A percentile compares a stretch with the other conserved stretches of the same genome.
Evolutionary conservation across 2,797 vertebrate genomes (phyloP).

Genomic region (Sternarchorhynchus goeldii): DNA sequence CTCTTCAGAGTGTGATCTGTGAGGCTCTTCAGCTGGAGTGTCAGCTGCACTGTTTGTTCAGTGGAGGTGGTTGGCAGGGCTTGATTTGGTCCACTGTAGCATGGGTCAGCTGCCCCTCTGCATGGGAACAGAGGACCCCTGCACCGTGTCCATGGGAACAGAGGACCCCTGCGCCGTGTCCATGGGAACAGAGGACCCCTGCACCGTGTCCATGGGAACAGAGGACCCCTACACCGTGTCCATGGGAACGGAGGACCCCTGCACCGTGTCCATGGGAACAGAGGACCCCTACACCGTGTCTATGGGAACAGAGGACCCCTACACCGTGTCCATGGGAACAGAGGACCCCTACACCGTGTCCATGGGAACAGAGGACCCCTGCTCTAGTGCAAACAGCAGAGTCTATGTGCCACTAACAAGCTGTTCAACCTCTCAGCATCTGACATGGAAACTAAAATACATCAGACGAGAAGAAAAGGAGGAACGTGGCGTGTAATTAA

Average conservation of each 20-base stretch:
- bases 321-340: no score
- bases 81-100: not conserved
- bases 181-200: no score
- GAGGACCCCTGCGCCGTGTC: no score
- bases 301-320: no score
- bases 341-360: not conserved
- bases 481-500: not conserved
- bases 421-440: slow-evolving; percentile 26
- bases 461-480: not conserved
- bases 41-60: no score
- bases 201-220: no score
- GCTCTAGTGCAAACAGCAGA: not conserved
- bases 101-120: not conserved
- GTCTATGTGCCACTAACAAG: slow-evolving; percentile 25
- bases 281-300: no score
- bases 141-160: no score
- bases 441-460: slow-evolving; percentile 4
- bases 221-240: no score
- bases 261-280: no score
- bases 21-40: not conserved
- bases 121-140: no score
- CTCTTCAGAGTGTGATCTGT: not conserved
- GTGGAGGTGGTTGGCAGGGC: not conserved
- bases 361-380: slow-evolving; percentile 8
- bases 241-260: no score